phyloP scores from a whole-genome alignment of 2,888 invertebrate species.

The Scaptomyza tumidula region DNA sequence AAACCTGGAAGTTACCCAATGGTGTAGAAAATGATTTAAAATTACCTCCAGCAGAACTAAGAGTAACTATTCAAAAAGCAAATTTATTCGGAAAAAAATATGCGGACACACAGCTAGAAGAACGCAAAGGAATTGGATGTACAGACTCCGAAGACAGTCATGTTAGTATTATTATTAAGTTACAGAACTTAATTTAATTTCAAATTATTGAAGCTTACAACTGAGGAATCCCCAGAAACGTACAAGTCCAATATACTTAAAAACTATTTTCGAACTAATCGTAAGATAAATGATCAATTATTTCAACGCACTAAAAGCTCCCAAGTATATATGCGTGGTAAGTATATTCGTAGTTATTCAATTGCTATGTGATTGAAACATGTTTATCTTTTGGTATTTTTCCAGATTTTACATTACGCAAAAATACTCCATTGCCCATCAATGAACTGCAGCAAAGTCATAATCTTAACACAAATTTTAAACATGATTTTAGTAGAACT shows the following conservation, averaged over 20 bases:
- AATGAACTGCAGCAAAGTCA: conserved; percentile 9
- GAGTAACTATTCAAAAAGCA: conserved; percentile 18
- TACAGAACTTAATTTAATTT: neutral
- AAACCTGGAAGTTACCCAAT: conserved; percentile 90
- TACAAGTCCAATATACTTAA: conserved; percentile 88
- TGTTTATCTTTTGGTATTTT: neutral
- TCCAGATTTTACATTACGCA: conserved; percentile 33
- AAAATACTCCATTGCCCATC: conserved; percentile 36
- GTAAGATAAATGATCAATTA: conserved; percentile 86
- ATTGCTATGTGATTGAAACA: neutral
- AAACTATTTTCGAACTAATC: conserved; percentile 89
- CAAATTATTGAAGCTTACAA: conserved; percentile 10
- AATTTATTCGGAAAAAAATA: conserved; percentile 10
- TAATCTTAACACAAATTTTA: conserved; percentile 2
- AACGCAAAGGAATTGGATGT: neutral
- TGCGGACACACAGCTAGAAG: neutral
- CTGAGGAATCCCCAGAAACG: conserved; percentile 39
- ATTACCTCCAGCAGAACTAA: conserved; percentile 87
- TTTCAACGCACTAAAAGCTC: conserved; percentile 86
- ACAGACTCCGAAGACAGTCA: conserved; percentile 12
- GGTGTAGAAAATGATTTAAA: conserved; percentile 87
- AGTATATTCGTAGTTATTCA: conserved; percentile 1
- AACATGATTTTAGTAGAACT: conserved; percentile 3
- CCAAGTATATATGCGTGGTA: conserved; percentile 82
- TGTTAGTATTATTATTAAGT: conserved; percentile 12